Base-by-base conservation (phyloP, 2,113 vertebrate species). In the Motacilla tschutschensis region DNA sequence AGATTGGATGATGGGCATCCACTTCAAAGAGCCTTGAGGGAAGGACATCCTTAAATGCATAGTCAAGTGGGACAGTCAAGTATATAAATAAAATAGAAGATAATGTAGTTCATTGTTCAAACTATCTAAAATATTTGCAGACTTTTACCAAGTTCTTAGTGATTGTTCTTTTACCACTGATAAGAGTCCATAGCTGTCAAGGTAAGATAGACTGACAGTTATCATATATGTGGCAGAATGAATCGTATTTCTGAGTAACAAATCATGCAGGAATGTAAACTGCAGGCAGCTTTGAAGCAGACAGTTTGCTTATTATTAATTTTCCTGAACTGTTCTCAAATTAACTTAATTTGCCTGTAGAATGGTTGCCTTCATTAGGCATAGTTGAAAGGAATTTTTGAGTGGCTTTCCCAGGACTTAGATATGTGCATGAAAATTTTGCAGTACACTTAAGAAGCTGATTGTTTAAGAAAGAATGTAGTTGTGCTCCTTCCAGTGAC, bases 241-340 rank as follows among this genome's bases (percentile, higher is more conserved):
- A 73, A 47, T 33, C 14, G 59, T 79, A 47, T 36, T 59, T 88
- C 43, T 41, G 40, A 88, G 64, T 72, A 66, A 76, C 33, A 70
- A 82, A 51, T 46, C 41, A 29, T 55, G 21, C 35, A 50, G 31
- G 59, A 29, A 25, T 82, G 75, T 63, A 50, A 79, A 62, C 51
- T 47, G 29, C 25, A 84, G 81, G 44, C 55, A 84, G 24, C 35
- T 90, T 35, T 72, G 63, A 84, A 85, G 43, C 48, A 79, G 55
- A 19, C 26, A n/a, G 25, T 55, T 85, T 33, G 41, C 14, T 60
- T 75, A 36, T 46, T 89, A 36, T 2, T 83, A 11, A 14, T 44
- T 88, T 84, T 47, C 35, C 40, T 79, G 36, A 70, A 25, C 31
- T 79, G 15, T 54, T 88, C 10, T 88, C 44, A 43, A n/a, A 48